Evolutionary conservation across 2,113 vertebrate genomes (phyloP).

Genomic region (Corydoras sp.): DNA sequence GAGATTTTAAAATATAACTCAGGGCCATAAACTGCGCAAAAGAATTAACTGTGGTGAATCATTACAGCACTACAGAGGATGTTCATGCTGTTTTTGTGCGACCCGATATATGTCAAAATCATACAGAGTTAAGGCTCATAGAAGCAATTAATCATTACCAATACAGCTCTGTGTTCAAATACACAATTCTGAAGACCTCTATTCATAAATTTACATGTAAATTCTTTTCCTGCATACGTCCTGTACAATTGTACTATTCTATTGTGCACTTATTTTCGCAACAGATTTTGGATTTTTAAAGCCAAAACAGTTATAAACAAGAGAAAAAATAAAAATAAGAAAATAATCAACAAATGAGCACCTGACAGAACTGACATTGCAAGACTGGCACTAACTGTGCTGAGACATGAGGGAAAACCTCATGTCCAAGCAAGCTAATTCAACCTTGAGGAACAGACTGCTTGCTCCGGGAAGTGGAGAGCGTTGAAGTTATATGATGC

Average conservation of each 20-base stretch:
- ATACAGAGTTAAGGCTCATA: slow-evolving; percentile 46
- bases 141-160: slow-evolving; percentile 49
- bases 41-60: slow-evolving; percentile 55
- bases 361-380: no score
- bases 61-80: slow-evolving; percentile 53
- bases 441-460: no score
- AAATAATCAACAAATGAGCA: no score
- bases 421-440: no score
- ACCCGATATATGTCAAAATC: slow-evolving; percentile 48
- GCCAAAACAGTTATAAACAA: no score
- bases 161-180: slow-evolving; percentile 35
- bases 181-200: slow-evolving; percentile 29
- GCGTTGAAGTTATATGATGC: no score
- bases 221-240: slow-evolving; percentile 1
- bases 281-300: no score
- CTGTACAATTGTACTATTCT: slow-evolving; percentile 10
- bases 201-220: slow-evolving; percentile 29
- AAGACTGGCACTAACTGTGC: no score
- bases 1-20: slow-evolving; percentile 42
- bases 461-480: no score
- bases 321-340: no score
- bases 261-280: not conserved
- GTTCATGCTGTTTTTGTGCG: slow-evolving; percentile 37
- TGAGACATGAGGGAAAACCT: no score
- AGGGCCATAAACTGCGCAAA: slow-evolving; percentile 50